phyloP scores from a whole-genome alignment of 1,140 invertebrate genomes.

The Calephelis virginiensis region DNA sequence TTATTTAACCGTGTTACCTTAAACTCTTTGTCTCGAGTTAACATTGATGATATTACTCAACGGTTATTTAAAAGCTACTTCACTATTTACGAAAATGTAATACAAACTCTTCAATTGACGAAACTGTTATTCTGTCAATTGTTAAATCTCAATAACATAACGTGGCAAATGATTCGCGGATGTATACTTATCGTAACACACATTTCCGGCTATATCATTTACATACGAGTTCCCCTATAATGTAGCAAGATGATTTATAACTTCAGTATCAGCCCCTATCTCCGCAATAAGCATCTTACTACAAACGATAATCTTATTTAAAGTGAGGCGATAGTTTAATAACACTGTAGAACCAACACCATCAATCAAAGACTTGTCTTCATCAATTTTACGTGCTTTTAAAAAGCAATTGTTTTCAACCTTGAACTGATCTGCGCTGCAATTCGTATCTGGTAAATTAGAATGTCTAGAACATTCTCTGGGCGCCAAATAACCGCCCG shows the following conservation, averaged over 20 bases:
- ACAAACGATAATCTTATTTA: constrained; percentile 5
- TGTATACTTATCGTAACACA: constrained; percentile 60
- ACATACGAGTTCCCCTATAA: constrained; percentile 38
- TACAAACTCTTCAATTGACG: neutral
- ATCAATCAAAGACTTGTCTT: constrained; percentile 45
- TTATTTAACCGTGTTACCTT: constrained; percentile 17
- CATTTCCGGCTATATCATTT: constrained; percentile 58
- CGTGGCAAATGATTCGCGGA: constrained; percentile 33
- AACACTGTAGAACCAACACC: constrained; percentile 25
- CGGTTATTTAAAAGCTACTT: constrained; percentile 2
- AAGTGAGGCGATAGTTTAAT: constrained; percentile 13
- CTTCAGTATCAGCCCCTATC: constrained; percentile 47
- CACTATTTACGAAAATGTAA: neutral
- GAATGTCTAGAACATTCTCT: constrained; percentile 28
- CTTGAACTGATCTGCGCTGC: constrained; percentile 21
- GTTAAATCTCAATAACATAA: constrained; percentile 22
- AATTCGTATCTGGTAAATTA: constrained; percentile 27
- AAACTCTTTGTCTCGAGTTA: neutral
- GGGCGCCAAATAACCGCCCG: constrained; percentile 32
- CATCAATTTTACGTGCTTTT: constrained; percentile 26
- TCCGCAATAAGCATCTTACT: constrained; percentile 15
- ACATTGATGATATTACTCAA: constrained; percentile 4
- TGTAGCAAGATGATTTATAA: constrained; percentile 59
- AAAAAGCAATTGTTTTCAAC: constrained; percentile 20
- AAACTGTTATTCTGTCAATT: neutral